Evolutionary conservation across 2,113 vertebrate genomes (phyloP).

Genomic region (Axis porcinus): DNA sequence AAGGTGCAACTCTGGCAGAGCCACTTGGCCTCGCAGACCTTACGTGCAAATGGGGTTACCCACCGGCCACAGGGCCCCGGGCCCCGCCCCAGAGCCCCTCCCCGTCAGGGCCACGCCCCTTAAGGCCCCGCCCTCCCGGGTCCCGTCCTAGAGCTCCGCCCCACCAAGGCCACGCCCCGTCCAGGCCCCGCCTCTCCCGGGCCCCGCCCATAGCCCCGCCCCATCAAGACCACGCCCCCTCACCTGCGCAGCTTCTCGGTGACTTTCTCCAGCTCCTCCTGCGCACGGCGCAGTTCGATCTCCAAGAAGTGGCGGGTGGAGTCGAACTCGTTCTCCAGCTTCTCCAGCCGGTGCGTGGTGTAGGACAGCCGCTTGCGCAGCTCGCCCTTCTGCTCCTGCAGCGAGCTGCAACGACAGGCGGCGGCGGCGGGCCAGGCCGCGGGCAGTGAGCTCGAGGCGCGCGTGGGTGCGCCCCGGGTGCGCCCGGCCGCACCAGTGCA

Average conservation of each 20-base stretch:
- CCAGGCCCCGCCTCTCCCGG: no score
- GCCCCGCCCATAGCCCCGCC: no score
- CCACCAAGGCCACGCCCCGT: not conserved
- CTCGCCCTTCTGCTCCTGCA: constrained; percentile 97
- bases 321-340: constrained; percentile 94
- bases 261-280: constrained; percentile 97
- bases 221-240: not conserved
- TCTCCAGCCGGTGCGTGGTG: constrained; percentile 95
- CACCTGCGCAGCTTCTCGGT: constrained; percentile 96
- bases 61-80: rapidly evolving
- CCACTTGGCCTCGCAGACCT: not conserved
- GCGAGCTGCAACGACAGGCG: constrained; percentile 86
- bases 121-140: not conserved
- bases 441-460: not conserved
- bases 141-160: not conserved
- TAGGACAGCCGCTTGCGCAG: constrained; percentile 94
- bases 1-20: not conserved
- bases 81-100: not conserved
- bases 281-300: constrained; percentile 93
- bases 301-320: constrained; percentile 96
- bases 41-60: rapidly evolving
- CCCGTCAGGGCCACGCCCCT: not conserved
- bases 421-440: constrained; percentile 71
- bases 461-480: not conserved
- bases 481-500: not conserved